These are phyloP conservation scores for Polymixis lichenea DNA, from an alignment of 2,888 invertebrate species.

Conservation along the genomic window DNA sequence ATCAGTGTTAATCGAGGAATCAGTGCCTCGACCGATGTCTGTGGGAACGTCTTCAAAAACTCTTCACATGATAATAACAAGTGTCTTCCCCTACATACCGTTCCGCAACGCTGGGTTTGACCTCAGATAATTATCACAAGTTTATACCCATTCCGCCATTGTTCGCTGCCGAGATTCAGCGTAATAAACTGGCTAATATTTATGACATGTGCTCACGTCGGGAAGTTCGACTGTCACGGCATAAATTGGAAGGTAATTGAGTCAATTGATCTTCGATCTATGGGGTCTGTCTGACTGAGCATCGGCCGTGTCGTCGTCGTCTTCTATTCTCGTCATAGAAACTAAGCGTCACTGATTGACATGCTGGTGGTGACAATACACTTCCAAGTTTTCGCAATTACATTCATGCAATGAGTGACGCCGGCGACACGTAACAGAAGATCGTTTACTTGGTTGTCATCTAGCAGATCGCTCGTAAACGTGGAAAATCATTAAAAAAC, in stretches of 20 bases:
- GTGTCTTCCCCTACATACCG: conserved; percentile 86
- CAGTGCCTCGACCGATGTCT: conserved; percentile 79
- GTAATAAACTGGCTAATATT: conserved; percentile 78
- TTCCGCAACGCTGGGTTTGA: conserved; percentile 85
- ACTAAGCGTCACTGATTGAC: conserved; percentile 14
- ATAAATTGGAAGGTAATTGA: conserved; percentile 68
- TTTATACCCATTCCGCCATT: conserved; percentile 86
- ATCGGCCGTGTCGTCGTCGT: neutral
- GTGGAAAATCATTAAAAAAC: conserved; percentile 47
- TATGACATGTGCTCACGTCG: conserved; percentile 72
- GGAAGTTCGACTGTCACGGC: conserved; percentile 41
- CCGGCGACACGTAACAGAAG: conserved; percentile 62
- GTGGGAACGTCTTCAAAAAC: conserved; percentile 89
- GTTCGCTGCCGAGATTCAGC: conserved; percentile 84
- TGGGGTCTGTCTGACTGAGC: conserved; percentile 35
- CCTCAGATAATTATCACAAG: conserved; percentile 88
- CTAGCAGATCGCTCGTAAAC: conserved; percentile 61
- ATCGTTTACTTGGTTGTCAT: conserved; percentile 64
- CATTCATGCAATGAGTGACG: conserved; percentile 79
- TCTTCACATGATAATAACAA: conserved; percentile 89
- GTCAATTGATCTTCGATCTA: conserved; percentile 69
- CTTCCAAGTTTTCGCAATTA: conserved; percentile 46
- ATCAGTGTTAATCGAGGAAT: conserved; percentile 88
- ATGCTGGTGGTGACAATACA: conserved; percentile 37
- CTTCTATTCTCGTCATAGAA: conserved; percentile 34